phyloP scores from a whole-genome alignment of 2,113 vertebrate genomes.

The Scopus umbretta region DNA sequence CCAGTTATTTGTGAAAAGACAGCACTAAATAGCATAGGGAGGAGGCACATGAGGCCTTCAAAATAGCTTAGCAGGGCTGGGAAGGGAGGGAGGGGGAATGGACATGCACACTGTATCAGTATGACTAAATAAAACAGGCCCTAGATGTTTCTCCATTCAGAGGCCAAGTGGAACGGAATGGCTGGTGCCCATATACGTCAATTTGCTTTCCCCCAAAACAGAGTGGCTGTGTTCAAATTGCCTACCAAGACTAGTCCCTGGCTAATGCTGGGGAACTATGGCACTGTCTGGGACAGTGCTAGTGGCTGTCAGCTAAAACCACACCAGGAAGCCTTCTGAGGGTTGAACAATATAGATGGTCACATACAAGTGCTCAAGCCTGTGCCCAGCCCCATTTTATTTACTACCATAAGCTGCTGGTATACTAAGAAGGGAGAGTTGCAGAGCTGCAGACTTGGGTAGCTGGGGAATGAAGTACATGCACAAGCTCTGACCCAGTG shows the following conservation, averaged over 20 bases:
- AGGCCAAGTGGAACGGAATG: background rate
- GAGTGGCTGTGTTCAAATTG: background rate
- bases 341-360: background rate
- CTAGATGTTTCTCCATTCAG: background rate
- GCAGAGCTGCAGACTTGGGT: background rate
- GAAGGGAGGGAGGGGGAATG: background rate
- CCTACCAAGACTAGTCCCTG: background rate
- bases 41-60: background rate
- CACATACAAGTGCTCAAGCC: background rate
- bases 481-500: background rate
- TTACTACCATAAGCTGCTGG: background rate
- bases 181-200: background rate
- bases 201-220: background rate
- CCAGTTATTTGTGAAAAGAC: constrained; percentile 23
- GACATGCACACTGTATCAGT: background rate
- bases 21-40: background rate
- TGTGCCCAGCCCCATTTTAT: background rate
- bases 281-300: background rate
- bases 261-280: background rate
- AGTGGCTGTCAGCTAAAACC: background rate
- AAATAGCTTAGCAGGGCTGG: background rate
- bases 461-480: background rate
- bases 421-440: background rate
- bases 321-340: background rate
- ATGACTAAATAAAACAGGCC: background rate